Evolutionary conservation across 2,113 vertebrate genomes (phyloP), one percentile per base, ranked within the genome.

Genomic region (Lanius collurio): DNA sequence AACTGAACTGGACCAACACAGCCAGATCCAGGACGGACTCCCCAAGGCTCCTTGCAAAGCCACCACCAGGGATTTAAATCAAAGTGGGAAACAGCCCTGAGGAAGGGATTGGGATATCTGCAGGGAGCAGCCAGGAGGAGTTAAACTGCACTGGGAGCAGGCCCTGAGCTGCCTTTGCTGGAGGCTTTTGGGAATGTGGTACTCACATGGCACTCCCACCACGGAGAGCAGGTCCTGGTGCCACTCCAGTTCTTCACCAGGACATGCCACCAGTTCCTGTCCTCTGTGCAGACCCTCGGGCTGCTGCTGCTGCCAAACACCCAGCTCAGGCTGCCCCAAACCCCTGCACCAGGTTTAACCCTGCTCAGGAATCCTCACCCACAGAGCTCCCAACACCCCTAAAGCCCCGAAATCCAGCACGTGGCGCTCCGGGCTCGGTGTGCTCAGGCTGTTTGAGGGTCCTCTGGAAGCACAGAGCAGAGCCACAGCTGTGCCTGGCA

Each of bases 401-500:
- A 41, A 56, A 73, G 23, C 28, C 37, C n/a, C 33, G 2, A 15
- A 47, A 70, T 2, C 13, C 8, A 0, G 49, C 41, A 1, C 0
- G 0, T 7, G 64, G 50, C 7, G 50, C 55, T 56, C 6, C 0
- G 2, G 56, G 50, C n/a, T 49, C 1, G 1, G 37, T 4, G 68
- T 62, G 57, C 4, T 22, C 59, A 39, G 59, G 69, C 41, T 15
- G 41, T 6, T 1, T n/a, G 82, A 39, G 69, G 69, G 31, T 10
- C n/a, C 59, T 46, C 6, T 13, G 77, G 27, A 74, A 73, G 52
- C 92, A 18, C 9, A 8, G 41, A 42, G 67, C 64, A 33, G 6
- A 41, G 68, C 11, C 87, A 82, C 96, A 97, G 96, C 95, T 97
- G 96, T 37, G 88, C 79, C 75, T 14, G 14, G 52, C 89, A 68